Base-by-base conservation (phyloP, 2,888 invertebrate species). In the Ptychoptera contaminata region DNA sequence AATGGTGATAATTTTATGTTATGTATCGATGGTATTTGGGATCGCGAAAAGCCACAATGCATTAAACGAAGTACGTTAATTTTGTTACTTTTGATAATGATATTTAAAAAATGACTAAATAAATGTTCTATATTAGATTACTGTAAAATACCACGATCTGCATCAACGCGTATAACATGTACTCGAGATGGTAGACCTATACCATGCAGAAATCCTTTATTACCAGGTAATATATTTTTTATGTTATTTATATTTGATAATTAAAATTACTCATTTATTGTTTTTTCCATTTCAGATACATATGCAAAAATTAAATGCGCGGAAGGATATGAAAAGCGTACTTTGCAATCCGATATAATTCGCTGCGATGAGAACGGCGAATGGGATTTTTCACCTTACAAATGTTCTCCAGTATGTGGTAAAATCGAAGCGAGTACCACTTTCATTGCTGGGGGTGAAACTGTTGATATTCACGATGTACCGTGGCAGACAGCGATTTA, bases 401-500 rank as follows among this genome's bases (percentile, higher is more conserved):
- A 42, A 14, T 49, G 49, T 40, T 43, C 44, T 23, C 40, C 40
- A 29, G 38, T 42, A 36, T 50, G 50, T 40, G 48, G 46, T 11
- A 44, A 34, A 11, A 15, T 16, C 16, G 23, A 23, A 5, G 3
- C 23, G 4, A n/a, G 16, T 42, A 8, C 42, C 34, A 29, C 43
- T 7, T 46, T 36, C 31, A 16, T 44, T 11, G 46, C 40, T 4
- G 42, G 37, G 3, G 46, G 40, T n/a, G 29, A 31, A 11, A n/a
- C 9, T 8, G 29, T 35, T 11, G 39, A 42, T 14, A 40, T 42
- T 1, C 29, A 32, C 6, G 32, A 34, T 29, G 16, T 45, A 16
- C 49, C 49, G 3, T 49, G 49, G 49, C 44, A 49, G 34, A 45
- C 37, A 36, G 49, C 40, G 32, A 16, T 49, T 16, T 49, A 47